phyloP scores from a whole-genome alignment of 1,140 invertebrate species.

The Brachionus paranguensis region DNA sequence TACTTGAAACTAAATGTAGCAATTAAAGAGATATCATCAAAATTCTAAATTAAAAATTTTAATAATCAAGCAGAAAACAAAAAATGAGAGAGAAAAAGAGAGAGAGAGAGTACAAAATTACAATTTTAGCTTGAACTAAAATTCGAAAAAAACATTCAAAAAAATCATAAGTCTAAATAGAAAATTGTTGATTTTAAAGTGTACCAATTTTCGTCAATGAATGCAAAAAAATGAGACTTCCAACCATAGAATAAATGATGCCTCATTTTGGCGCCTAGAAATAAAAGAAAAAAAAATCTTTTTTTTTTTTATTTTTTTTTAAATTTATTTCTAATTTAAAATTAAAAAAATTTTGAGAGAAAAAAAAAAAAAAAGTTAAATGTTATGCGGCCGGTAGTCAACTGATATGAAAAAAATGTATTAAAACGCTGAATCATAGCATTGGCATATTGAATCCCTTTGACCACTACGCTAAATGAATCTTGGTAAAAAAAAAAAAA shows the following conservation, averaged over 20 bases:
- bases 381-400: background rate
- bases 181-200: background rate
- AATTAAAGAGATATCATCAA: background rate
- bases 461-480: background rate
- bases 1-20: background rate
- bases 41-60: background rate
- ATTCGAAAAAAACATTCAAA: background rate
- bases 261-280: background rate
- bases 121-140: background rate
- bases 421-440: background rate
- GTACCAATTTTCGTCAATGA: background rate
- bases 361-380: too few relatives aligned
- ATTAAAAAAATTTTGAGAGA: background rate
- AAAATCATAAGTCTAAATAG: background rate
- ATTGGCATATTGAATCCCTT: too few relatives aligned
- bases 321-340: background rate
- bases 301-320: background rate
- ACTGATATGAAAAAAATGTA: background rate
- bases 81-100: background rate
- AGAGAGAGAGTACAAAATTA: background rate
- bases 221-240: background rate
- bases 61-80: background rate
- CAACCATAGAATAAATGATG: background rate
- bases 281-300: background rate
- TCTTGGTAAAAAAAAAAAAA: background rate